Conservation (phyloP, 2,888 invertebrate species). For the Cosmia pyralina region DNA sequence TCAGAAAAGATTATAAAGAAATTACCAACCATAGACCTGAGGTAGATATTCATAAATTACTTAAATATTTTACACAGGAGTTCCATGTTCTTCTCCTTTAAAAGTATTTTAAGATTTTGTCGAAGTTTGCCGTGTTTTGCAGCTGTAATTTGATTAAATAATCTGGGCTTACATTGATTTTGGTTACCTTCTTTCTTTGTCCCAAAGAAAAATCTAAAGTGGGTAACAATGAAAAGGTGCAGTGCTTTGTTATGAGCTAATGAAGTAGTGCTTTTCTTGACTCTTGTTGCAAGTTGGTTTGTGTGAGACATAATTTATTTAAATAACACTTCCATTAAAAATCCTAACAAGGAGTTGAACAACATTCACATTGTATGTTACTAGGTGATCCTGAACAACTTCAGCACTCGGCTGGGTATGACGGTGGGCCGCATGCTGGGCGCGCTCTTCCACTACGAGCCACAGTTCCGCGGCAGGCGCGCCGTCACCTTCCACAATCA, state of each 20-base stretch:
- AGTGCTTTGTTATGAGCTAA: too few relatives aligned
- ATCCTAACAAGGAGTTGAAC: not conserved
- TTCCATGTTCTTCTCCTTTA: too few relatives aligned
- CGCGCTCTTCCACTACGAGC: conserved; percentile 98
- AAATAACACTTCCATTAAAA: not conserved
- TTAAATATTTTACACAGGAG: too few relatives aligned
- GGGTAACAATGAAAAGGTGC: too few relatives aligned
- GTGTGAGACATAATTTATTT: too few relatives aligned
- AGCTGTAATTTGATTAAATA: not conserved
- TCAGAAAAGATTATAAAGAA: conserved; percentile 94
- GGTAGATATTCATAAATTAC: conserved; percentile 73
- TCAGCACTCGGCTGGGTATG: conserved; percentile 97
- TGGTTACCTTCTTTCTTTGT: not conserved
- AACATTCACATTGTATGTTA: not conserved
- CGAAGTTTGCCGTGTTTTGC: not conserved
- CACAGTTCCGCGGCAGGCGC: conserved; percentile 97
- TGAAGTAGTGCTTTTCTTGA: too few relatives aligned
- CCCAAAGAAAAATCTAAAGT: not conserved
- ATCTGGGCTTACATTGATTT: not conserved
- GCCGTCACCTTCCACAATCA: conserved; percentile 99
- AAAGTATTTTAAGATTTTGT: not conserved
- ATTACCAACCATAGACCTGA: conserved; percentile 97
- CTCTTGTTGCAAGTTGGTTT: too few relatives aligned
- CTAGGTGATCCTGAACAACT: conserved; percentile 97
- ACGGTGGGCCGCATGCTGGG: conserved; percentile 98